Evolutionary conservation across 2,888 invertebrate genomes (phyloP), one percentile per base, ranked within the genome.

Genomic region (Drosophila cognata): DNA sequence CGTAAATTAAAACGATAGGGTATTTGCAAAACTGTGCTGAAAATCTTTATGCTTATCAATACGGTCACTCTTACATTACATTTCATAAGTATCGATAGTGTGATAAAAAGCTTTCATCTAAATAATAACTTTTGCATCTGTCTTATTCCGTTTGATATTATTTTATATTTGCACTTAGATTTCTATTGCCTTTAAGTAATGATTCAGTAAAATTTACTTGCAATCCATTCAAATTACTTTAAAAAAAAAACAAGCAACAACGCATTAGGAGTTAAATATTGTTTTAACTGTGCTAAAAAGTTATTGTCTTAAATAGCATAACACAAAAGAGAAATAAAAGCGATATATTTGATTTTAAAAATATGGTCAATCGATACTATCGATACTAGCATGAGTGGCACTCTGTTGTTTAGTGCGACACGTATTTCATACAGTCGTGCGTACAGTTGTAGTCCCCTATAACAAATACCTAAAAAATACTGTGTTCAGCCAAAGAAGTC

Each of bases 351-450:
- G 13, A 38, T 16, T 28, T 13, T 5, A 8, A 18, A 16, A 59
- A 64, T 71, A n/a, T n/a, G 18, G 13, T 4, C 18, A 55, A 57
- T 46, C 36, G 18, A 31, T 50, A 56, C 35, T 71, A 80, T 77
- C 77, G 77, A 80, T 66, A 62, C 0, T 11, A 31, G 2, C 2
- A 2, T 10, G 36, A 4, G 13, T 48, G 43, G 77, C 71, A 18
- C 63, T 33, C 78, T 77, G 71, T 3, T 53, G 50, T 50, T 29
- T 62, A 36, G 50, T 41, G 35, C 62, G 35, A 64, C 60, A 77
- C 46, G 53, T 21, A 57, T 63, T 52, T 56, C 11, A 56, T 11
- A 36, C 60, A 48, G 56, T 31, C 38, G 31, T 77, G 38, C 35
- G 1, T 28, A 79, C 78, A 81, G 77, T 51, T 29, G 33, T 41